Evolutionary conservation across 2,113 vertebrate species (phyloP), one percentile per base, ranked within the genome.

Genomic region (Tragelaphus buxtoni): DNA sequence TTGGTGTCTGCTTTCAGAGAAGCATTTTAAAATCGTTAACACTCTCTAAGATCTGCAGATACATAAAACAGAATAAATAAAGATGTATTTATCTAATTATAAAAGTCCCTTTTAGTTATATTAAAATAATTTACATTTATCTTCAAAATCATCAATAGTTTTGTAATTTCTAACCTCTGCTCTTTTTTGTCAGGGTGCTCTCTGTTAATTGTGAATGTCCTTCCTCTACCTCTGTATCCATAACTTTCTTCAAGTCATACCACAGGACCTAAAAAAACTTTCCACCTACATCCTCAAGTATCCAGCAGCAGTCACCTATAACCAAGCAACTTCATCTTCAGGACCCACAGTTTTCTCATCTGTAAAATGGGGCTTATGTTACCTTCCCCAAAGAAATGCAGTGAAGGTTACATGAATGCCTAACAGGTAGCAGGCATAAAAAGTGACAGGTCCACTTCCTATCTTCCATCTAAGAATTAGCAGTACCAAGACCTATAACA

Each of bases 71-170:
- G 20, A 81, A 79, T 65, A 84, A 12, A 91, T 39, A 85, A 72
- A 97, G 26, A 60, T 82, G 20, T 51, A n/a, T 14, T 47, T 61
- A 92, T 51, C 22, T 81, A 97, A 88, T 72, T 74, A 61, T 86
- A 89, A 96, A 93, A 83, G 55, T 94, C 49, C 30, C 30, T 93
- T 89, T 95, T 86, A 88, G 17, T 83, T 88, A 83, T 49, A 90
- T 45, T 82, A 94, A 92, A 96, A 42, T 88, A 74, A 63, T 47
- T 91, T 69, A 88, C 7, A 58, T 22, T 83, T 82, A 77, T 45
- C 20, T 91, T 91, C 56, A 90, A 94, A 90, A 94, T 95, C 26
- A 82, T 35, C 80, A 74, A 51, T 45, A 89, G 58, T 65, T 95
- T 82, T 74, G 2, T 56, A 88, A 96, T 51, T 92, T 76, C 60